A percentile compares a stretch with the other conserved stretches of the same genome.
These are phyloP conservation scores for Dolomedes plantarius DNA, from an alignment of 2,888 invertebrate species.

Conservation along the genomic window DNA sequence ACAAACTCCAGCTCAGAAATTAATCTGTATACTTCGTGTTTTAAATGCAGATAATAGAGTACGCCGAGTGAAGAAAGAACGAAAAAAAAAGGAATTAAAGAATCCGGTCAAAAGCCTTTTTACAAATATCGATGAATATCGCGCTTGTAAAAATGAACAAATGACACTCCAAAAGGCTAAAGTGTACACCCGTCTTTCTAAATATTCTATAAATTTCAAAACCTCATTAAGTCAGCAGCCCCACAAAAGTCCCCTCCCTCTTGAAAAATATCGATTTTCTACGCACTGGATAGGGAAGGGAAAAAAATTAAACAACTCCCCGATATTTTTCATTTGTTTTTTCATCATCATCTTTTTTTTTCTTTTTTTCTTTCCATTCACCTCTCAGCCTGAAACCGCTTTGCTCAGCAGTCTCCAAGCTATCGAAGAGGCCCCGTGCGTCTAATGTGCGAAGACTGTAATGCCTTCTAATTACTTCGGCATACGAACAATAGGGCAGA, in stretches of 20 bases:
- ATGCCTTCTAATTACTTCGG: slow-evolving; percentile 70
- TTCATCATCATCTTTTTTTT: slow-evolving; percentile 31
- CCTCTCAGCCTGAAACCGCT: slow-evolving; percentile 59
- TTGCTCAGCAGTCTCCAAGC: slow-evolving; percentile 67
- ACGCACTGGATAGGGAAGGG: slow-evolving; percentile 7
- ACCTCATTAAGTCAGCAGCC: slow-evolving; percentile 23
- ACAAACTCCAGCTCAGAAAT: no score
- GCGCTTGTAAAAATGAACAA: slow-evolving; percentile 6
- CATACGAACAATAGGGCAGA: slow-evolving; percentile 54
- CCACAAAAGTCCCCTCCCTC: slow-evolving; percentile 39
- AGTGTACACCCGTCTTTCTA: slow-evolving; percentile 13
- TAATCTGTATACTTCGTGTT: no score
- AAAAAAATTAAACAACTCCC: slow-evolving; percentile 64
- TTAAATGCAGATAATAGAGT: no score
- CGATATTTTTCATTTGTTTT: slow-evolving; percentile 25
- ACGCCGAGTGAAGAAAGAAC: no score
- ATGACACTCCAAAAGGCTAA: slow-evolving; percentile 12
- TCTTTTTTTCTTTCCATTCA: neutral
- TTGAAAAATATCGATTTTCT: slow-evolving; percentile 65
- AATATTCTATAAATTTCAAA: slow-evolving; percentile 18
- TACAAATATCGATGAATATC: neutral
- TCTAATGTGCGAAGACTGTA: slow-evolving; percentile 32
- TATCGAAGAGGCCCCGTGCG: slow-evolving; percentile 50
- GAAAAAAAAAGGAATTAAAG: no score
- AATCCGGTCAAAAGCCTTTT: neutral